Evolutionary conservation across 2,888 invertebrate genomes (phyloP), one percentile per base, ranked within the genome.

Genomic region (Chrysomela aeneicollis): DNA sequence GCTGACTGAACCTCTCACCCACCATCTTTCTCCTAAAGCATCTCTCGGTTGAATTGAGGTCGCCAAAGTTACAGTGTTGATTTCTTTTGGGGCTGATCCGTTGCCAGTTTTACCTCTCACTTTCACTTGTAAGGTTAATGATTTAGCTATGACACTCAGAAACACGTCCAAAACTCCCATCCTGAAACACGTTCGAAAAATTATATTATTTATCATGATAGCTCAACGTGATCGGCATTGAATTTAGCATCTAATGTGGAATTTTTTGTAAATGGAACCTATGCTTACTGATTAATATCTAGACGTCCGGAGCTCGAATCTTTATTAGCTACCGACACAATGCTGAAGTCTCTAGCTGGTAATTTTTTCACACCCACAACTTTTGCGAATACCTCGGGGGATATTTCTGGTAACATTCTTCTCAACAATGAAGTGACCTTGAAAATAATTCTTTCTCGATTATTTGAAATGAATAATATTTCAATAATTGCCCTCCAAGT

Each of bases 91-190:
- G 3, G 82, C 78, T 0, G 83, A 80, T 46, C 80, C 81, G 63
- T 79, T 81, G 1, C 84, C 83, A 47, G 84, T 86, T 79, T 89
- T 89, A 51, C 88, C 88, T 79, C 91, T 88, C 5, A 89, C 88
- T 83, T 96, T 96, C 18, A 96, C 91, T 83, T 97, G 97, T 1
- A 97, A 89, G 1, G 92, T 93, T 66, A 98, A 84, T 0, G 96
- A 90, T 83, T 97, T 98, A 35, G 95, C 94, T 67, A 98, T 91
- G 71, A 95, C 94, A 68, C 94, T 91, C 63, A 97, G 84, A 76
- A 98, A 90, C 62, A 97, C 93, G 77, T 97, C 97, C 62, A 97
- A 83, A 63, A 97, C 88, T 1, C 95, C 94, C 37, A 91, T 83
- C 51, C 91, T 91, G 74, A 30, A 74, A 76, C 1, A 42, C 46